Evolutionary conservation across 1,140 invertebrate species (phyloP).

Genomic region (Helicorthomorpha holstii): DNA sequence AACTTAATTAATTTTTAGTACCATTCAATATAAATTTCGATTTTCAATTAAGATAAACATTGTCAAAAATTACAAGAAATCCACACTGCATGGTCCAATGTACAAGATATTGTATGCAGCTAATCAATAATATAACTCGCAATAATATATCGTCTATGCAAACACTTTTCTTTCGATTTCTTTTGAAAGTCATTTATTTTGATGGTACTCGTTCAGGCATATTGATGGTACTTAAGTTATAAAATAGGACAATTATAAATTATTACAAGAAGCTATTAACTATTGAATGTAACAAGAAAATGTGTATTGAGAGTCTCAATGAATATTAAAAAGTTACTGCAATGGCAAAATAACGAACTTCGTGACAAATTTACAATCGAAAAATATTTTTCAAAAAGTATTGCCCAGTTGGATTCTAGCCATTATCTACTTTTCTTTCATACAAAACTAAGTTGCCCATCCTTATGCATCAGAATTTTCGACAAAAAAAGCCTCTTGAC

Average conservation of each 20-base stretch:
- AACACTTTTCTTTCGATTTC: slow-evolving; percentile 63
- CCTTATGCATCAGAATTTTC: slow-evolving; percentile 71
- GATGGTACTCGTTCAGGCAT: too few relatives aligned
- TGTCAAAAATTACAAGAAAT: too few relatives aligned
- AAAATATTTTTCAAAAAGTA: slow-evolving; percentile 8
- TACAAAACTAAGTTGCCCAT: slow-evolving; percentile 82
- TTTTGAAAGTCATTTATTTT: slow-evolving; percentile 99
- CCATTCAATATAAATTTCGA: too few relatives aligned
- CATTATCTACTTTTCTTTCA: slow-evolving; percentile 95
- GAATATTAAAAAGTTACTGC: neutral
- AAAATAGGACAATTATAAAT: too few relatives aligned
- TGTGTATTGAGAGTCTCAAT: neutral
- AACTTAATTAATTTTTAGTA: too few relatives aligned
- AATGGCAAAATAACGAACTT: neutral
- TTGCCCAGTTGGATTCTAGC: slow-evolving; percentile 72
- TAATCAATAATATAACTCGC: too few relatives aligned
- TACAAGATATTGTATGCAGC: too few relatives aligned
- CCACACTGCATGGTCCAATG: too few relatives aligned
- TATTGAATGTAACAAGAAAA: too few relatives aligned
- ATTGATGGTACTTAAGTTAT: slow-evolving; percentile 89
- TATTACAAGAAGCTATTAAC: too few relatives aligned
- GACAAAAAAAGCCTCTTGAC: slow-evolving; percentile 97
- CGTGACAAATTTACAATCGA: neutral
- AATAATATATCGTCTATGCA: too few relatives aligned
- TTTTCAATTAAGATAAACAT: too few relatives aligned